Conservation (phyloP, 30 jellyfish, hydroid and myxozoan species). For the Hydra vulgaris region DNA sequence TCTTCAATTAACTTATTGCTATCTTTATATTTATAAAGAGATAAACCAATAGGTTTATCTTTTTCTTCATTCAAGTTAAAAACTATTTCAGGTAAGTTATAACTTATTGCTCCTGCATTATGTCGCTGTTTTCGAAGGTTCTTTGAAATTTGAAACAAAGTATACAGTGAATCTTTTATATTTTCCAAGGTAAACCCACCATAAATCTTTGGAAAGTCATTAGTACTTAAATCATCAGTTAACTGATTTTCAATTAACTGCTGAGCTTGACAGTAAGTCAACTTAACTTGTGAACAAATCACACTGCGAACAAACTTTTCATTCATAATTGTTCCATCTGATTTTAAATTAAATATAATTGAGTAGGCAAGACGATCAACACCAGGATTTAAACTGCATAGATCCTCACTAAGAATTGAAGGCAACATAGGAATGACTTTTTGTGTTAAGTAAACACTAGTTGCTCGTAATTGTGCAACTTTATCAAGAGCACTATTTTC, state of each 20-base stretch:
- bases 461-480: constrained; percentile 51
- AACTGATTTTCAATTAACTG: constrained; percentile 38
- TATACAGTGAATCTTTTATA: constrained; percentile 21
- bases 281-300: constrained; percentile 50
- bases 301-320: constrained; percentile 53
- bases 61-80: constrained; percentile 44
- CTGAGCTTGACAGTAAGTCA: constrained; percentile 75
- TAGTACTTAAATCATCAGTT: constrained; percentile 5
- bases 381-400: constrained; percentile 90
- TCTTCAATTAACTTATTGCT: constrained; percentile 72
- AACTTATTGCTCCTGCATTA: constrained; percentile 50
- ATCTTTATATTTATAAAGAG: constrained; percentile 32
- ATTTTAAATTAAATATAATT: constrained; percentile 36
- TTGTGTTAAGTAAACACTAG: constrained; percentile 61
- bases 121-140: constrained; percentile 43
- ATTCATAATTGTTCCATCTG: constrained; percentile 40
- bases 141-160: constrained; percentile 29
- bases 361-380: constrained; percentile 50
- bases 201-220: constrained; percentile 39
- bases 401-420: constrained; percentile 44
- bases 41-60: constrained; percentile 40
- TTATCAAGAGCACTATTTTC: constrained; percentile 48
- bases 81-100: constrained; percentile 48
- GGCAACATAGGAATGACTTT: constrained; percentile 86
- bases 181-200: constrained; percentile 23